Percentiles rank a stretch among this genome's conserved stretches.
These are phyloP conservation scores for Phymastichus coffea DNA, from an alignment of 1,140 invertebrate species.

Conservation along the genomic window DNA sequence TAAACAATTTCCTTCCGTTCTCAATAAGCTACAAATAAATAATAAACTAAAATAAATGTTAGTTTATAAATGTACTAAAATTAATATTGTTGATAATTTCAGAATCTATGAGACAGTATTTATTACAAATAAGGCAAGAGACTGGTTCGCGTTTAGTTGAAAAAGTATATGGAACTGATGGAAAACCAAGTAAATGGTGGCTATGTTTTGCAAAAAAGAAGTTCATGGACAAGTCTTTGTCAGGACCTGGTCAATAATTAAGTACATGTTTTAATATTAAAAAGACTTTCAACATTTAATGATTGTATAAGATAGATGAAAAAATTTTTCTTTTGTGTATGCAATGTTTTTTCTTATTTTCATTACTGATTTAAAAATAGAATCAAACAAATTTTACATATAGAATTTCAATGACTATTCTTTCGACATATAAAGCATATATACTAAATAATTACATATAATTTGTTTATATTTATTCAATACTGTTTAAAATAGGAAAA, in stretches of 20 bases:
- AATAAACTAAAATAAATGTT: neutral
- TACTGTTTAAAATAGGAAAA: neutral
- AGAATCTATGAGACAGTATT: constrained; percentile 91
- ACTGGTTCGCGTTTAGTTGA: constrained; percentile 88
- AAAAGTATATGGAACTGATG: constrained; percentile 76
- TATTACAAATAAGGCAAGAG: constrained; percentile 94
- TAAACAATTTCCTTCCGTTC: too few relatives aligned
- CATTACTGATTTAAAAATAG: constrained; percentile 7
- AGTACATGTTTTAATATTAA: constrained; percentile 1
- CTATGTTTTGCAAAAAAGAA: constrained; percentile 98
- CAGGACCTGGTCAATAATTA: constrained; percentile 74
- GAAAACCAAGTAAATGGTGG: constrained; percentile 99
- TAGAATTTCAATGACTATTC: neutral
- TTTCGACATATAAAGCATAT: neutral
- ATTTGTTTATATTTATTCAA: neutral
- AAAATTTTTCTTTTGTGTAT: constrained; percentile 1
- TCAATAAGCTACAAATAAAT: neutral
- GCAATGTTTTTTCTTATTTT: constrained; percentile 11
- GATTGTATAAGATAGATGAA: constrained; percentile 13
- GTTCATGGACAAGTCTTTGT: constrained; percentile 99
- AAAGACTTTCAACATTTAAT: constrained; percentile 10
- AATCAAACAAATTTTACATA: constrained; percentile 10
- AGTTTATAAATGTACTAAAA: neutral
- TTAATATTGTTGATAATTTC: constrained; percentile 41
- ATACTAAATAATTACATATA: neutral